These are phyloP conservation scores for Phenganax stokvisi DNA, from an alignment of 92 coral and sea anemone species.

Conservation along the genomic window DNA sequence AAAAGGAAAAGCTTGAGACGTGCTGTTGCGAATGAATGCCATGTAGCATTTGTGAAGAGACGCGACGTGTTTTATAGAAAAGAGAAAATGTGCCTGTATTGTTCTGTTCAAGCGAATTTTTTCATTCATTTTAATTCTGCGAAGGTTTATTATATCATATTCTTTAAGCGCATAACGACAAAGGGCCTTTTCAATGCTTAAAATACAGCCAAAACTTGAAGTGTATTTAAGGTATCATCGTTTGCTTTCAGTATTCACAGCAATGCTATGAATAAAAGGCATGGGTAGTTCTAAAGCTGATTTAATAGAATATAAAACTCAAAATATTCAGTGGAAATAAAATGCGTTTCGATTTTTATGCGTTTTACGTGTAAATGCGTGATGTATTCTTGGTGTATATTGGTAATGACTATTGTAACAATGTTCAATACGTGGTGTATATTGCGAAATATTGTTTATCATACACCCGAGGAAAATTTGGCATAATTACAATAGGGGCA, in stretches of 20 bases:
- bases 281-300: not conserved
- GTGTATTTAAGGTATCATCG: not conserved
- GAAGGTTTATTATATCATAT: not conserved
- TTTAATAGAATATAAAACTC: not conserved
- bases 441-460: too few species aligned
- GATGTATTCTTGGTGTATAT: not conserved
- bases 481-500: too few species aligned
- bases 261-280: not conserved
- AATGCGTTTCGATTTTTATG: not conserved
- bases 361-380: not conserved
- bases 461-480: too few species aligned
- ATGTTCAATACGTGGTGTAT: not conserved
- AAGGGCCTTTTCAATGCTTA: not conserved
- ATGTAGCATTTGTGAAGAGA: not conserved
- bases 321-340: not conserved
- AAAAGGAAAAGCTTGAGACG: not conserved
- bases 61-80: not conserved
- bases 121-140: not conserved
- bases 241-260: not conserved
- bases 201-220: not conserved
- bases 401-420: not conserved
- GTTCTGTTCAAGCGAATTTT: not conserved
- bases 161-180: not conserved
- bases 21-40: not conserved
- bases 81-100: conserved; percentile 5